A percentile compares a stretch with the other conserved stretches of the same genome.
Evolutionary conservation across 2,113 vertebrate species (phyloP).

Genomic region (Gulo gulo): DNA sequence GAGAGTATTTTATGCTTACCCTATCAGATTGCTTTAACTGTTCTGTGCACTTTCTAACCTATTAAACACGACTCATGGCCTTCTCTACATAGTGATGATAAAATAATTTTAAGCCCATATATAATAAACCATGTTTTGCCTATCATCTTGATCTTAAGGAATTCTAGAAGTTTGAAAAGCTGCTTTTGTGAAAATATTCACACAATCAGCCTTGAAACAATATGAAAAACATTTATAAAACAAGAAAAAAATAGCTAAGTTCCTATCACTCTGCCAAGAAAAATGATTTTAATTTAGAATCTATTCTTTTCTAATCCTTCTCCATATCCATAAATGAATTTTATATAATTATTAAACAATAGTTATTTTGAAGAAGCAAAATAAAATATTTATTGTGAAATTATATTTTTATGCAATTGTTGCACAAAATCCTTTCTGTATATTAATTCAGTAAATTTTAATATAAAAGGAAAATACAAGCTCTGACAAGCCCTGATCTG

Average conservation of each 20-base stretch:
- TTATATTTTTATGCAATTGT: not conserved
- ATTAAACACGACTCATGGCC: not conserved
- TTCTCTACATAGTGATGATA: not conserved
- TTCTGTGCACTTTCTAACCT: not conserved
- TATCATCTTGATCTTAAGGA: not conserved
- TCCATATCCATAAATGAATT: not conserved
- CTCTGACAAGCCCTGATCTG: not conserved
- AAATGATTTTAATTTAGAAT: conserved; percentile 28
- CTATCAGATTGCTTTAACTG: not conserved
- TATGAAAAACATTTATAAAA: not conserved
- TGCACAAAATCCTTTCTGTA: not conserved
- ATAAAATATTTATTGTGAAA: not conserved
- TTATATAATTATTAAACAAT: not conserved
- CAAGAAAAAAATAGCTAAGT: not conserved
- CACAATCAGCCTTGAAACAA: not conserved
- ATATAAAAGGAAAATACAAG: not conserved
- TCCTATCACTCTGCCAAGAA: not conserved
- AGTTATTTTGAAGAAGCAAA: not conserved
- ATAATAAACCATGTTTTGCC: conserved; percentile 5
- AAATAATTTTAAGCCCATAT: not conserved
- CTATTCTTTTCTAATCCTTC: not conserved
- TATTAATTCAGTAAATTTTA: not conserved
- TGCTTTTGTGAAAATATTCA: conserved; percentile 29
- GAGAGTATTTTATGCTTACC: conserved; percentile 3
- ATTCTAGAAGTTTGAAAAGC: not conserved